Conservation (phyloP, 2,113 vertebrate species). For the Sula dactylatra region DNA sequence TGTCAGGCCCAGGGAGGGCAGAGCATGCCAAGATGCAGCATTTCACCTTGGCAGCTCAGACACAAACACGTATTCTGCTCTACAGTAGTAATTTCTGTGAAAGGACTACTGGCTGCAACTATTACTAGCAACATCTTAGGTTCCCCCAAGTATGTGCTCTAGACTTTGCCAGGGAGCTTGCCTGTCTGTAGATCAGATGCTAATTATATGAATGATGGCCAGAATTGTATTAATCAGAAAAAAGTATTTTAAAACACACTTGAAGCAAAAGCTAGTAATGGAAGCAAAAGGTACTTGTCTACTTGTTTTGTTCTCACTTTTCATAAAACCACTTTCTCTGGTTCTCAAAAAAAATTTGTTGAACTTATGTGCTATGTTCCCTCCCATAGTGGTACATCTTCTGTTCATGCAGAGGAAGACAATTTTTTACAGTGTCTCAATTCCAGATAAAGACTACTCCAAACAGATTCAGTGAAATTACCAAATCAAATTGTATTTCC, state of each 20-base stretch:
- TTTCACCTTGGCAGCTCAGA: conserved; percentile 22
- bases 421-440: neutral
- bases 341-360: neutral
- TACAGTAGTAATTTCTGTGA: neutral
- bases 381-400: neutral
- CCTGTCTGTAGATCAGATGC: neutral
- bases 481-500: neutral
- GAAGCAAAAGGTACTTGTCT: neutral
- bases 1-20: neutral
- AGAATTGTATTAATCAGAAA: neutral
- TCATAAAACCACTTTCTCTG: neutral
- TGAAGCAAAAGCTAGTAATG: neutral
- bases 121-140: neutral
- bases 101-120: neutral
- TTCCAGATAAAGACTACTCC: neutral
- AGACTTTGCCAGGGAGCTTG: neutral
- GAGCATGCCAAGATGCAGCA: neutral
- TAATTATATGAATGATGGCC: neutral
- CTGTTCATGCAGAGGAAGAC: neutral
- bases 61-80: neutral
- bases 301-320: neutral
- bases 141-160: neutral
- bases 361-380: fast-evolving
- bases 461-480: neutral
- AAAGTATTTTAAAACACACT: neutral